A percentile compares a stretch with the other conserved stretches of the same genome.
These are phyloP conservation scores for Pseudomyrmex sp. DNA, from an alignment of 1,140 invertebrate species.

Conservation along the genomic window DNA sequence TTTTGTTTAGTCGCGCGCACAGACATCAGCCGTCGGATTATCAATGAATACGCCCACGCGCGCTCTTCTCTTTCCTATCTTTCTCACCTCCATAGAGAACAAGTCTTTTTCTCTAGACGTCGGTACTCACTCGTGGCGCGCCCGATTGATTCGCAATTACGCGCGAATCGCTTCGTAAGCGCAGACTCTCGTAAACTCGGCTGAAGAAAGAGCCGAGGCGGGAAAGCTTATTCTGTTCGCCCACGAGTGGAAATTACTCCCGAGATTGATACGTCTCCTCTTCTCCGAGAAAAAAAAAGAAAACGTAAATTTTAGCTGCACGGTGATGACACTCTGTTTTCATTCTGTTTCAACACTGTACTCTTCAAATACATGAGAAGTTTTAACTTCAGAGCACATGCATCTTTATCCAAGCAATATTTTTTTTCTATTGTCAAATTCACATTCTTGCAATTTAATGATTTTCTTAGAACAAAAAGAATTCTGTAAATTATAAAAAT, in stretches of 20 bases:
- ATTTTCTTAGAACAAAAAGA: too few species aligned
- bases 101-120: constrained; percentile 49
- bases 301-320: not conserved
- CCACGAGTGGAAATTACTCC: constrained; percentile 65
- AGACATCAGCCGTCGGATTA: constrained; percentile 69
- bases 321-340: not conserved
- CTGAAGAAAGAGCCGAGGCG: constrained; percentile 56
- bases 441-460: too few species aligned
- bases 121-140: constrained; percentile 30
- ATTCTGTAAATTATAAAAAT: too few species aligned
- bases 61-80: constrained; percentile 30
- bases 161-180: constrained; percentile 59
- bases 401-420: not conserved
- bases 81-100: not conserved
- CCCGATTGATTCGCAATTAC: constrained; percentile 67
- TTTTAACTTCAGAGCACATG: not conserved
- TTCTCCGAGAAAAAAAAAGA: not conserved
- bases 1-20: constrained; percentile 65
- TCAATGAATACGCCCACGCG: constrained; percentile 78
- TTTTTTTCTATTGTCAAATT: not conserved
- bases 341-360: not conserved
- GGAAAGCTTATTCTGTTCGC: constrained; percentile 63
- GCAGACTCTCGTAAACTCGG: constrained; percentile 61
- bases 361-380: not conserved
- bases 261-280: constrained; percentile 24